Evolutionary conservation across 2,888 invertebrate species (phyloP).

Genomic region (Rhamnusium bicolor): DNA sequence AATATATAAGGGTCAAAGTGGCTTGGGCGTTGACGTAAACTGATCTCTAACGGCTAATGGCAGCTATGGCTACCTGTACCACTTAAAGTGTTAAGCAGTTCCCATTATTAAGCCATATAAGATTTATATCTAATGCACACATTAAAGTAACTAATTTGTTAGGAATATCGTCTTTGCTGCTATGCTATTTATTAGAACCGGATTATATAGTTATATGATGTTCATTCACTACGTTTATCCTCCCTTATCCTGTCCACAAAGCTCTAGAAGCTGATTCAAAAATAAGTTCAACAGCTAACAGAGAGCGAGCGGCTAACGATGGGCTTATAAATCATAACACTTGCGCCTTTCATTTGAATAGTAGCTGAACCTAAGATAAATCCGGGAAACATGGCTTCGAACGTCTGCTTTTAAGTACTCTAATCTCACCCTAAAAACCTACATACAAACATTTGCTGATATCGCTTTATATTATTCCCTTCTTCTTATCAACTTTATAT

Average conservation of each 20-base stretch:
- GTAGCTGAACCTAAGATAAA: constrained; percentile 62
- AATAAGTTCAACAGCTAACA: constrained; percentile 40
- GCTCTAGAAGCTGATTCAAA: constrained; percentile 40
- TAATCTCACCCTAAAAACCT: constrained; percentile 61
- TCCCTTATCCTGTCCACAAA: constrained; percentile 44
- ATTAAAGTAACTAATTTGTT: too few relatives aligned
- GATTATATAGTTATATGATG: constrained; percentile 54
- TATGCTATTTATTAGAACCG: constrained; percentile 51
- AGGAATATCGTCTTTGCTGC: not conserved
- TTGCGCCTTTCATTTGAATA: constrained; percentile 62
- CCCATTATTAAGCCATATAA: too few relatives aligned
- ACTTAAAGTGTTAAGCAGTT: too few relatives aligned
- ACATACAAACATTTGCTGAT: constrained; percentile 58
- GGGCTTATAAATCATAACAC: constrained; percentile 64
- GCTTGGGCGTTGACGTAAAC: too few relatives aligned
- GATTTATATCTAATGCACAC: too few relatives aligned
- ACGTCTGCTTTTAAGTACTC: constrained; percentile 58
- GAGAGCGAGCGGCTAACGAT: constrained; percentile 55
- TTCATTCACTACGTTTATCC: constrained; percentile 58
- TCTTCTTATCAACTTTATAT: constrained; percentile 43
- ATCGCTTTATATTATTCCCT: constrained; percentile 54
- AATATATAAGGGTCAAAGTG: too few relatives aligned
- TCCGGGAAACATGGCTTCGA: constrained; percentile 58
- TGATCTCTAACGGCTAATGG: too few relatives aligned
- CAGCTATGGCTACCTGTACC: too few relatives aligned